Percentiles rank a stretch among this genome's conserved stretches.
Evolutionary conservation across 2,113 vertebrate species (phyloP).

Genomic region (Ibidorhyncha struthersii): DNA sequence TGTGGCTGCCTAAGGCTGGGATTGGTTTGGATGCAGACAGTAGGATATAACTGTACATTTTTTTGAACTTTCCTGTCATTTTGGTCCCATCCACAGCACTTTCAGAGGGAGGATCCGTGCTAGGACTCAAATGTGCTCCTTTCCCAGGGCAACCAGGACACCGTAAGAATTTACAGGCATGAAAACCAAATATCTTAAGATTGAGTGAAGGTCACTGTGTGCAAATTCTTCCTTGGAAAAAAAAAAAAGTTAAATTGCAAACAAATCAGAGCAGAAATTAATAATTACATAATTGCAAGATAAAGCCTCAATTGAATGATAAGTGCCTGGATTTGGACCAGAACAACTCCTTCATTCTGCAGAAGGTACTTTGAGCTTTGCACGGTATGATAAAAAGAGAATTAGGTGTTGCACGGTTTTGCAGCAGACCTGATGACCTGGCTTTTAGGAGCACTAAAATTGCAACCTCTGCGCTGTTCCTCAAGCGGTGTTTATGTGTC

Average conservation of each 20-base stretch:
- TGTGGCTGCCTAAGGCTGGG: not conserved
- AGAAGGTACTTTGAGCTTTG: conserved; percentile 18
- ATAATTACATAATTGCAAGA: not conserved
- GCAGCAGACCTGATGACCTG: not conserved
- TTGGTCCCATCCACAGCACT: not conserved
- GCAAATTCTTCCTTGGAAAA: not conserved
- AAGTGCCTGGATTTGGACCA: not conserved
- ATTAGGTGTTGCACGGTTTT: not conserved
- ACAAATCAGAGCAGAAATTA: not conserved
- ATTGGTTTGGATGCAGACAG: not conserved
- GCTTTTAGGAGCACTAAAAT: not conserved
- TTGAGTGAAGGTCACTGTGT: not conserved
- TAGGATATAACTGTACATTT: not conserved
- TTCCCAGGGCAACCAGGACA: not conserved
- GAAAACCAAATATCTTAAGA: not conserved
- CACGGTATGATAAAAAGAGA: not conserved
- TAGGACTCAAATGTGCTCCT: not conserved
- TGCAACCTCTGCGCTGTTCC: not conserved
- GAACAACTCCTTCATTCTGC: not conserved
- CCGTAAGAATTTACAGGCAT: not conserved
- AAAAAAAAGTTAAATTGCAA: not conserved
- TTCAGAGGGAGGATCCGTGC: not conserved
- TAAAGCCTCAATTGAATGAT: not conserved
- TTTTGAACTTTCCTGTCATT: not conserved
- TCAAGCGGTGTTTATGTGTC: not conserved